Conservation (phyloP, 2,797 vertebrate species). For the Hylomyscus alleni region DNA sequence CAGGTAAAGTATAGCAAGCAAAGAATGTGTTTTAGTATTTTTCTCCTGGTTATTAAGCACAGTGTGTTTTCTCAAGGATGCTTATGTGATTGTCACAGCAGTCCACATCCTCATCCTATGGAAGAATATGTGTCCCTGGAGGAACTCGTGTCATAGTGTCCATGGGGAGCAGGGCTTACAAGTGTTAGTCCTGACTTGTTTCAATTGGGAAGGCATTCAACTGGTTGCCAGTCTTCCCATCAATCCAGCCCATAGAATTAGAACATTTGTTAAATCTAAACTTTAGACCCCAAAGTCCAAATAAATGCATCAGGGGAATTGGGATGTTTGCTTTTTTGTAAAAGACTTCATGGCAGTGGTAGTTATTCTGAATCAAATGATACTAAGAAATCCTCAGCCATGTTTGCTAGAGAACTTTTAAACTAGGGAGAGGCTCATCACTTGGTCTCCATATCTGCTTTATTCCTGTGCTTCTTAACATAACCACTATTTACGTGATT, state of each 20-base stretch:
- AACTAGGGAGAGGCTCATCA: not conserved
- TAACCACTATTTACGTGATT: not conserved
- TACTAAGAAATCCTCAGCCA: not conserved
- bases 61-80: conserved; percentile 54
- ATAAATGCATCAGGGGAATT: conserved; percentile 11
- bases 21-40: conserved; percentile 24
- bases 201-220: conserved; percentile 41
- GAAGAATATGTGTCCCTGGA: not conserved
- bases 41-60: conserved; percentile 39
- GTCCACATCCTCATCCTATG: not conserved
- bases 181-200: not conserved
- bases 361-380: conserved; percentile 42
- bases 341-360: not conserved
- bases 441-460: conserved; percentile 36
- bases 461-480: conserved; percentile 38
- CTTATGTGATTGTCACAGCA: not conserved
- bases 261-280: conserved; percentile 51
- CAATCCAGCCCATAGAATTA: not conserved
- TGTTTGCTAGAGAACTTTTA: conserved; percentile 55
- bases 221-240: conserved; percentile 37
- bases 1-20: conserved; percentile 20
- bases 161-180: not conserved
- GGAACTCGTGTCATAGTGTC: not conserved
- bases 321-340: conserved; percentile 46
- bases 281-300: not conserved